Evolutionary conservation across 2,888 invertebrate species (phyloP), one percentile per base, ranked within the genome.

Genomic region (Agonopterix alstromeriana): DNA sequence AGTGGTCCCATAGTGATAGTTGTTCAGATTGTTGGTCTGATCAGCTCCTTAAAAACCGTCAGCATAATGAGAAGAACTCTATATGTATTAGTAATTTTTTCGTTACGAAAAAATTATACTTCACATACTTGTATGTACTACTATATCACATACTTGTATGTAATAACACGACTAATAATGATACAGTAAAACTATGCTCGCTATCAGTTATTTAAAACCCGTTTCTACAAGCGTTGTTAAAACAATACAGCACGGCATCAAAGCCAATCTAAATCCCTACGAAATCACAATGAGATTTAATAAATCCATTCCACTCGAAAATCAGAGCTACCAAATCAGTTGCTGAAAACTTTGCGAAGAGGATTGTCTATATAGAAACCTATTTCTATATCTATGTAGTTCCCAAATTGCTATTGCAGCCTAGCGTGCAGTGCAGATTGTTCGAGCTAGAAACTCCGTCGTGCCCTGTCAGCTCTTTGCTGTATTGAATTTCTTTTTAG

Each of bases 401-500:
- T 48, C 12, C 45, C 45, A 48, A 50, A 53, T 48, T 55, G 50
- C 46, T 51, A 45, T 44, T 51, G 48, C 48, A 41, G 51, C 45
- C 38, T 53, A 53, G 54, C 53, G 48, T 54, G 52, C 53, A 53
- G 55, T 53, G 51, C 52, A 52, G 54, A 56, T 54, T 58, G 57
- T 49, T 43, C 50, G 45, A 46, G 49, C 53, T 50, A 48, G 47
- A 40, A 53, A 54, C 52, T 53, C 48, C 42, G 47, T 41, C 52
- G 36, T 35, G 43, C 35, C 43, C 10, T 45, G 53, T 58, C 54
- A 50, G 54, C 56, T 36, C 51, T 49, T 8, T 12, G 50, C 47
- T 49, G 49, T 53, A 53, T 57, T 57, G 49, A 50, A 56, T 59
- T 57, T 54, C 51, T 55, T 56, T 53, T 42, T 9, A 42, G 48